Conservation (phyloP, 2,797 vertebrate species). For the Aeoliscus strigatus region DNA sequence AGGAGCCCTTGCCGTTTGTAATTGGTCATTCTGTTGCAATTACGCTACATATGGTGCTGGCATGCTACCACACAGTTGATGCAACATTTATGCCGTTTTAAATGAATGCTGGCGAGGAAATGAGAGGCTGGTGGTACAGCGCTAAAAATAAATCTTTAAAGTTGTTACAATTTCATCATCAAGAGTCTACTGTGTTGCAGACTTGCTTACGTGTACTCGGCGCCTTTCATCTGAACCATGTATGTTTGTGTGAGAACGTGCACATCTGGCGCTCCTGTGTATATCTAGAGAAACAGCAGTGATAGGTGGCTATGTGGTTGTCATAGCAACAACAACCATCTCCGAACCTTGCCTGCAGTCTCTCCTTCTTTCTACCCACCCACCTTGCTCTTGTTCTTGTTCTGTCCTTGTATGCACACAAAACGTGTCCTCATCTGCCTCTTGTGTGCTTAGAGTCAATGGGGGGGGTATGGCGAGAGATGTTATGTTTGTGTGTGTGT, state of each 20-base stretch:
- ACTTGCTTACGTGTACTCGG: too few species aligned
- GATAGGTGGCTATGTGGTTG: constrained; percentile 36
- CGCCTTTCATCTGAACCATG: too few species aligned
- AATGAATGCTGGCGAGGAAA: too few species aligned
- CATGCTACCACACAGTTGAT: constrained; percentile 9
- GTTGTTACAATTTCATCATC: too few species aligned
- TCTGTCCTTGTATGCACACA: constrained; percentile 26
- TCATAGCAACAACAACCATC: constrained; percentile 50
- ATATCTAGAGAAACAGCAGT: constrained; percentile 16
- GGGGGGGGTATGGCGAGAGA: constrained; percentile 18
- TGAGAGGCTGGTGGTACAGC: too few species aligned
- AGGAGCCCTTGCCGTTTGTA: constrained; percentile 14
- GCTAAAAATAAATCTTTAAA: too few species aligned
- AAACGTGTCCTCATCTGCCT: constrained; percentile 31
- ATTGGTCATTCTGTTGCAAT: constrained; percentile 31
- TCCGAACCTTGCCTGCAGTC: constrained; percentile 3
- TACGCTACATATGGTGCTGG: constrained; percentile 18
- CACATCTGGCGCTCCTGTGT: background rate
- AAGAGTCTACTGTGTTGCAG: too few species aligned
- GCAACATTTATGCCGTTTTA: constrained; percentile 5
- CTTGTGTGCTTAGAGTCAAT: constrained; percentile 25
- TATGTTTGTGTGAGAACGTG: constrained; percentile 6
- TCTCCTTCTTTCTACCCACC: too few species aligned
- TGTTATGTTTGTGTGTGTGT: constrained; percentile 14
- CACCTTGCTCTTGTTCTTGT: constrained; percentile 9